A percentile compares a stretch with the other conserved stretches of the same genome.
Evolutionary conservation across 2,888 invertebrate genomes (phyloP).

Genomic region (Acholoe squamosa): DNA sequence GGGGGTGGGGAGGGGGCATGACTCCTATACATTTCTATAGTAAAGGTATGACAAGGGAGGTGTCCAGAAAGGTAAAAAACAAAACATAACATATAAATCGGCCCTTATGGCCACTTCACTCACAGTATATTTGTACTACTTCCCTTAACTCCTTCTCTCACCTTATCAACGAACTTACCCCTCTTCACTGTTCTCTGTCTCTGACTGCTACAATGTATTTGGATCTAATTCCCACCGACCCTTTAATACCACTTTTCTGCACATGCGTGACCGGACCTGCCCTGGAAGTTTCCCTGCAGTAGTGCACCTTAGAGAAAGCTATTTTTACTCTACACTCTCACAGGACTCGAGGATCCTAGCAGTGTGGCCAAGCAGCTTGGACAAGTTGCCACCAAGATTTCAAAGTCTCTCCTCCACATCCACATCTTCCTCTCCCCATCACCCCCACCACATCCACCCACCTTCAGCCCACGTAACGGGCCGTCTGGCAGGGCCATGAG

Average conservation of each 20-base stretch:
- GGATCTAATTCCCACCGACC: not conserved
- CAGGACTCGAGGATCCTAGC: not conserved
- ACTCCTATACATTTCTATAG: too few relatives aligned
- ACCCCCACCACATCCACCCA: not conserved
- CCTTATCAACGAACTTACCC: too few relatives aligned
- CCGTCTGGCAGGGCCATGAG: not conserved
- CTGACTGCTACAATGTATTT: too few relatives aligned
- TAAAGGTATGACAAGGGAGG: too few relatives aligned
- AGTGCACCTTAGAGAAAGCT: not conserved
- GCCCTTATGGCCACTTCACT: too few relatives aligned
- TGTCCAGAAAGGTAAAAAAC: too few relatives aligned
- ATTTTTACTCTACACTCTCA: not conserved
- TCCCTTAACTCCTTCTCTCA: too few relatives aligned
- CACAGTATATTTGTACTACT: too few relatives aligned
- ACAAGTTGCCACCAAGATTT: not conserved
- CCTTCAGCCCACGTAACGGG: slow-evolving; percentile 4
- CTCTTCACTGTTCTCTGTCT: too few relatives aligned
- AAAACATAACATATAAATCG: too few relatives aligned
- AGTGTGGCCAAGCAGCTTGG: not conserved
- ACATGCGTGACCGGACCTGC: not conserved
- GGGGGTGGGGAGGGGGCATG: too few relatives aligned
- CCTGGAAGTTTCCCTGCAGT: not conserved
- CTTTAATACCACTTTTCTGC: not conserved
- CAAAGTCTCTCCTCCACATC: too few relatives aligned
- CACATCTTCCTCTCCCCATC: not conserved